Percentiles rank a stretch among this genome's conserved stretches.
phyloP scores from a whole-genome alignment of 1,140 invertebrate genomes.

The Pristionchus pacificus region DNA sequence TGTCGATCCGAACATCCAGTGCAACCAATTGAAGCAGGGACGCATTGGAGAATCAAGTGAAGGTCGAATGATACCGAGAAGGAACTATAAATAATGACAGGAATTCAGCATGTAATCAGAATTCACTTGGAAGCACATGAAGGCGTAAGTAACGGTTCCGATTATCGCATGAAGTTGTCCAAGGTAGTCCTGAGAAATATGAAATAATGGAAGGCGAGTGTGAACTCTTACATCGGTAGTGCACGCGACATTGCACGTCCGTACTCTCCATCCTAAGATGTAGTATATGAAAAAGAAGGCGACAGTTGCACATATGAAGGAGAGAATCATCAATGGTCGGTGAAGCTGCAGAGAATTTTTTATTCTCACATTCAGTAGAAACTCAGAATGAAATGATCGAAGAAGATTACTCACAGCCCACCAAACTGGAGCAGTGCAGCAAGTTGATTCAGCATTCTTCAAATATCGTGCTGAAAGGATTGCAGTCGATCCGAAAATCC shows the following conservation, averaged over 20 bases:
- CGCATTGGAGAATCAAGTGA: neutral
- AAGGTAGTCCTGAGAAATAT: neutral
- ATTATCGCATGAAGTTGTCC: neutral
- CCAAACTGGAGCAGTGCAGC: neutral
- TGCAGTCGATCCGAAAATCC: neutral
- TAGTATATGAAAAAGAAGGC: neutral
- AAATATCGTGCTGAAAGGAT: neutral
- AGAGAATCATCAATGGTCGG: neutral
- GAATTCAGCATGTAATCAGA: no score
- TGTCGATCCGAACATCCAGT: neutral
- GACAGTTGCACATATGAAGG: neutral
- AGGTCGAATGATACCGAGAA: neutral
- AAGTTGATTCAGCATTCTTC: neutral
- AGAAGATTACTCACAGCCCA: neutral
- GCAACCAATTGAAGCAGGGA: neutral
- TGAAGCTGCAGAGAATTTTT: neutral
- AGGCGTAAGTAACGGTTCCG: neutral
- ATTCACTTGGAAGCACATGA: neutral
- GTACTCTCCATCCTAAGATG: neutral
- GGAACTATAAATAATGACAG: no score
- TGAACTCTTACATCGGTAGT: neutral
- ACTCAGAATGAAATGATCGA: no score
- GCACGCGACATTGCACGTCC: neutral
- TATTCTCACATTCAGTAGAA: neutral
- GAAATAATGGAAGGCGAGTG: neutral